These are phyloP conservation scores for Allobates femoralis DNA, from an alignment of 2,797 vertebrate species.

Conservation along the genomic window DNA sequence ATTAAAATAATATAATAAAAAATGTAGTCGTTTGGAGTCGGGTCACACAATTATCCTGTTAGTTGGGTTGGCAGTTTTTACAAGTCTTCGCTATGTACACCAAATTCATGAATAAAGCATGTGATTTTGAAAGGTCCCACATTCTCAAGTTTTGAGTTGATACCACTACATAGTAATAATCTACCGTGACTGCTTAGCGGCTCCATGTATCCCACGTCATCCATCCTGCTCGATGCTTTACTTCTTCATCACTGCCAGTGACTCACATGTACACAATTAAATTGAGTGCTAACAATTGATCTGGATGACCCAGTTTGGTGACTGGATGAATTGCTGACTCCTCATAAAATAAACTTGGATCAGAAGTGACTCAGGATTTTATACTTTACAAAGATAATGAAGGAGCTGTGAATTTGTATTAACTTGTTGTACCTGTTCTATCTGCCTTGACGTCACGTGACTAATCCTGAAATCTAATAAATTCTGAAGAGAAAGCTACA, in stretches of 20 bases:
- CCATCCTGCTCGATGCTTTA: slow-evolving; percentile 14
- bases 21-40: no score
- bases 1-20: no score
- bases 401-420: not conserved
- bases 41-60: no score
- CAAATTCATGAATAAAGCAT: not conserved
- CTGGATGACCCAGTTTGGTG: slow-evolving; percentile 46
- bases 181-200: not conserved
- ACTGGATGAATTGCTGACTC: slow-evolving; percentile 41
- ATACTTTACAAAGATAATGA: not conserved
- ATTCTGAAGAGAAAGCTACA: slow-evolving; percentile 19
- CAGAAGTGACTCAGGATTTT: slow-evolving; percentile 41
- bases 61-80: not conserved
- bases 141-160: slow-evolving; percentile 4
- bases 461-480: slow-evolving; percentile 22
- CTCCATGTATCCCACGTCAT: slow-evolving; percentile 32
- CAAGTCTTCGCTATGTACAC: not conserved
- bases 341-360: not conserved
- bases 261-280: slow-evolving; percentile 36
- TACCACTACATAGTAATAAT: not conserved
- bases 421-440: slow-evolving; percentile 45
- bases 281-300: not conserved
- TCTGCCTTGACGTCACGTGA: slow-evolving; percentile 3
- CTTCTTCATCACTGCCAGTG: slow-evolving; percentile 13
- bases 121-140: not conserved